Evolutionary conservation across 2,888 invertebrate species (phyloP).

Genomic region (Oscheius sp.): DNA sequence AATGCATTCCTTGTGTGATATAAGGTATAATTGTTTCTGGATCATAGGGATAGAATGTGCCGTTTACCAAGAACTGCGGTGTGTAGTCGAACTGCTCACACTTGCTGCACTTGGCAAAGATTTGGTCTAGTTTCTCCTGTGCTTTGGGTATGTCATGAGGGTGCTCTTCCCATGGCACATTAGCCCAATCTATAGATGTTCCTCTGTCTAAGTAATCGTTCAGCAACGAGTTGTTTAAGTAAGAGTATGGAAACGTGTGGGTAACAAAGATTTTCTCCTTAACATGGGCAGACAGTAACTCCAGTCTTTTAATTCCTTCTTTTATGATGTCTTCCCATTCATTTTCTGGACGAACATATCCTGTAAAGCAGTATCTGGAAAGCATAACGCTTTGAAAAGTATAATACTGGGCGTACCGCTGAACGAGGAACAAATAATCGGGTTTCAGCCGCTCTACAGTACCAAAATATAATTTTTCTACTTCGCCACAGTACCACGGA

Average conservation of each 20-base stretch:
- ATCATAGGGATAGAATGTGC: slow-evolving; percentile 1
- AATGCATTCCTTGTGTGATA: slow-evolving; percentile 9
- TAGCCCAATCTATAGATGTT: neutral
- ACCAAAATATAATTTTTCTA: neutral
- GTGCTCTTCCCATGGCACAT: no score
- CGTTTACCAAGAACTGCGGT: neutral
- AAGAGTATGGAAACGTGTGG: no score
- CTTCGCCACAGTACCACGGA: neutral
- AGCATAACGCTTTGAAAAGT: no score
- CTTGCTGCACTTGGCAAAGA: neutral
- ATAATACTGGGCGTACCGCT: no score
- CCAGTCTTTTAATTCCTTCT: no score
- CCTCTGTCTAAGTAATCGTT: neutral
- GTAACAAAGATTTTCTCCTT: no score
- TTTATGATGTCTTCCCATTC: no score
- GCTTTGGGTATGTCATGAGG: neutral
- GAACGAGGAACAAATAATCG: slow-evolving; percentile 1
- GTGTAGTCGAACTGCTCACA: slow-evolving; percentile 1
- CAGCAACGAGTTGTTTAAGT: neutral
- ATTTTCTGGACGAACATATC: no score
- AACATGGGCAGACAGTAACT: no score
- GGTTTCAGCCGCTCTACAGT: neutral
- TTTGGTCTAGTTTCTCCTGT: neutral
- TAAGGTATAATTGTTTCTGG: neutral
- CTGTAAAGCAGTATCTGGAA: no score